Conservation (phyloP, 1,140 invertebrate genomes). For the Bombus pascuorum region DNA sequence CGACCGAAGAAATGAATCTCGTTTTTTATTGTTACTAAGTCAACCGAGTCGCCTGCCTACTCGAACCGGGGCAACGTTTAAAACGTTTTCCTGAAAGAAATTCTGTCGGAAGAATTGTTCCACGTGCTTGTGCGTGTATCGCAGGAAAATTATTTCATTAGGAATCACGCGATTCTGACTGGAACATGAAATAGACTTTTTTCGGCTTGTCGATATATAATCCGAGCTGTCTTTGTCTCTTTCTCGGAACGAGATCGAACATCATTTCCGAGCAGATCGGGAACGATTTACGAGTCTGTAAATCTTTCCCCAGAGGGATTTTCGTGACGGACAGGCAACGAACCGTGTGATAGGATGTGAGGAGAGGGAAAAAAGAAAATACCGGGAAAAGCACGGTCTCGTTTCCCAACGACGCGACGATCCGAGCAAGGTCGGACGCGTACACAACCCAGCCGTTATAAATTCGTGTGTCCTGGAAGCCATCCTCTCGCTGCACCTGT, state of each 20-base stretch:
- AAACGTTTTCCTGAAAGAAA: background rate
- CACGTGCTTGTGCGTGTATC: background rate
- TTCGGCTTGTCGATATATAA: background rate
- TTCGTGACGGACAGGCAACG: conserved; percentile 54
- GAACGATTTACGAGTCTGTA: conserved; percentile 65
- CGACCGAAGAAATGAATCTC: conserved; percentile 32
- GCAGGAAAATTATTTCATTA: background rate
- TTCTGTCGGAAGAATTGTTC: background rate
- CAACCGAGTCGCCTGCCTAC: background rate
- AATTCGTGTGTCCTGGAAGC: conserved; percentile 56
- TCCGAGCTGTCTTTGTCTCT: conserved; percentile 34
- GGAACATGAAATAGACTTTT: background rate
- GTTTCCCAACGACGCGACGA: conserved; percentile 42
- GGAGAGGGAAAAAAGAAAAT: conserved; percentile 26
- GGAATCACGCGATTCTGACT: background rate
- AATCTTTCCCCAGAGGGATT: conserved; percentile 53
- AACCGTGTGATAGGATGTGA: conserved; percentile 47
- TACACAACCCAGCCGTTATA: conserved; percentile 54
- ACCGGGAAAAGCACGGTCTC: conserved; percentile 20
- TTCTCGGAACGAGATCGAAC: conserved; percentile 54
- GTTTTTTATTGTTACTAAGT: conserved; percentile 6
- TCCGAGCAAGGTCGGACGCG: conserved; percentile 32
- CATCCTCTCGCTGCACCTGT: conserved; percentile 44
- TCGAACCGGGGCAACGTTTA: background rate
- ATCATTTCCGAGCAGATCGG: conserved; percentile 59